Percentiles rank a stretch among this genome's conserved stretches.
phyloP scores from a whole-genome alignment of 2,113 vertebrate genomes.

The Cololabis saira region DNA sequence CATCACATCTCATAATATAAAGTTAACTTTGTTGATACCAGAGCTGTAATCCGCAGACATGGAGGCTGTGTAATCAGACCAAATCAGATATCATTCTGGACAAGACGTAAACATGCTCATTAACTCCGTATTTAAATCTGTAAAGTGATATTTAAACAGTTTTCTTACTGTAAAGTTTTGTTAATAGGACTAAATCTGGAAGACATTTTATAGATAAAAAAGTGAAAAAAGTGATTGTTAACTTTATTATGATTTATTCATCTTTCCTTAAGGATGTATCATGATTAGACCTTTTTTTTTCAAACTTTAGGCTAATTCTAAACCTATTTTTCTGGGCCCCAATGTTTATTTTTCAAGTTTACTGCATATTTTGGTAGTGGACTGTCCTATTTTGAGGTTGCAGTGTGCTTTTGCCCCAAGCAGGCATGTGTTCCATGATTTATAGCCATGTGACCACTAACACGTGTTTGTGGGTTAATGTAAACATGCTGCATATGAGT shows the following conservation, averaged over 20 bases:
- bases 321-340: too few species aligned
- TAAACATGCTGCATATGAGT: slow-evolving; percentile 28
- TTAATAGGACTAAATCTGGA: too few species aligned
- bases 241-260: too few species aligned
- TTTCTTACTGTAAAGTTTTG: too few species aligned
- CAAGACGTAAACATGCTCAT: neutral
- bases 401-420: neutral
- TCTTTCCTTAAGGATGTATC: too few species aligned
- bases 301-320: too few species aligned
- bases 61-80: neutral
- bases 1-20: slow-evolving; percentile 3
- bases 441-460: slow-evolving; percentile 19
- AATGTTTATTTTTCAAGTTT: neutral
- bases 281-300: too few species aligned
- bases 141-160: too few species aligned
- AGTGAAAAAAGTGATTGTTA: too few species aligned
- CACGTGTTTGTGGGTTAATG: slow-evolving; percentile 31
- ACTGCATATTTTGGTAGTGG: neutral
- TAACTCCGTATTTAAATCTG: too few species aligned
- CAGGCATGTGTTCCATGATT: slow-evolving; percentile 11
- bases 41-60: neutral
- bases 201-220: too few species aligned
- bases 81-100: slow-evolving; percentile 4
- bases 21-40: slow-evolving; percentile 9
- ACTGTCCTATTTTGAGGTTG: neutral